Percentiles rank a stretch among this genome's conserved stretches.
Evolutionary conservation across 2,888 invertebrate species (phyloP).

Genomic region (Ypsolopha scabrella): DNA sequence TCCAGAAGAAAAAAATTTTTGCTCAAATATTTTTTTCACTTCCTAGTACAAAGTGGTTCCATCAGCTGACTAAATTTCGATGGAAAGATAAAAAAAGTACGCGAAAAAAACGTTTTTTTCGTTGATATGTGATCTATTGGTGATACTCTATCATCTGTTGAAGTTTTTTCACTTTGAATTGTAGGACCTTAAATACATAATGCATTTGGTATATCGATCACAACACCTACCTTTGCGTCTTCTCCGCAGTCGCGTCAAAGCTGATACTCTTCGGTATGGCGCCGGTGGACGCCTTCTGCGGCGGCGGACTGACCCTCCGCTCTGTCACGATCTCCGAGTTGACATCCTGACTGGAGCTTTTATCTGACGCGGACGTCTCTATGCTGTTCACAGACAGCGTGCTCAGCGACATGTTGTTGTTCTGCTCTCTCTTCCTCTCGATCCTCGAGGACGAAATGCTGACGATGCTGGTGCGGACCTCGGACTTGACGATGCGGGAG

Average conservation of each 20-base stretch:
- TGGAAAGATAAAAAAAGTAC: too few species aligned
- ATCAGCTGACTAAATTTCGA: too few species aligned
- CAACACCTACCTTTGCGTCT: constrained; percentile 71
- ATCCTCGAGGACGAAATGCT: constrained; percentile 37
- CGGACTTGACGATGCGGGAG: constrained; percentile 45
- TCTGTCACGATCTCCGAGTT: constrained; percentile 60
- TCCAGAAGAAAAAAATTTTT: too few species aligned
- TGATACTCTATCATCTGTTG: too few species aligned
- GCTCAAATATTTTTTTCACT: too few species aligned
- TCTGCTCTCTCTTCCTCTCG: constrained; percentile 33
- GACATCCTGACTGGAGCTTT: constrained; percentile 62
- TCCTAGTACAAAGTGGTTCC: too few species aligned
- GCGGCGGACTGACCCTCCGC: constrained; percentile 49
- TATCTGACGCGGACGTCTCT: constrained; percentile 54
- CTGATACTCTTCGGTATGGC: constrained; percentile 94
- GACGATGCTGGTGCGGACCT: constrained; percentile 53
- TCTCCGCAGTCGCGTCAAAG: constrained; percentile 90
- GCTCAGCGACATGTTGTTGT: constrained; percentile 42
- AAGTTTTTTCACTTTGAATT: too few species aligned
- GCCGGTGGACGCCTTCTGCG: constrained; percentile 73
- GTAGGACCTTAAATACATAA: too few species aligned
- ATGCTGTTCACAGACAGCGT: constrained; percentile 57
- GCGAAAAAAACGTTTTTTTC: too few species aligned
- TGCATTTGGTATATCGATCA: too few species aligned
- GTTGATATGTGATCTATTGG: too few species aligned